Base-by-base conservation (phyloP, 2,113 vertebrate genomes). In the Ornithorhynchus anatinus region DNA sequence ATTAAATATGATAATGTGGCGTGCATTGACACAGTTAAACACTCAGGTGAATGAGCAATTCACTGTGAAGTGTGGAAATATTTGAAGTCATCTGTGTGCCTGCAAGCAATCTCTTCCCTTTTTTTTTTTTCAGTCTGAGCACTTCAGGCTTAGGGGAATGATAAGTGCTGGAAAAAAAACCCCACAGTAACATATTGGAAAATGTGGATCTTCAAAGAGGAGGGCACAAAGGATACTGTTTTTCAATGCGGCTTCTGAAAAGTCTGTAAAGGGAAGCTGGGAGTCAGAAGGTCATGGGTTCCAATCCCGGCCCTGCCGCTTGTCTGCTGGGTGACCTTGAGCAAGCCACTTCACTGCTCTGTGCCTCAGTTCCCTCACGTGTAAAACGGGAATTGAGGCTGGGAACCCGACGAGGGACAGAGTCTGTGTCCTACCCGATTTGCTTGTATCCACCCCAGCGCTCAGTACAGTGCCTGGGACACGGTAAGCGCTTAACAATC, bases 1-100 rank as follows among this genome's bases (percentile, higher is more conserved):
- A 92, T 94, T 94, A 93, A 93, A 92, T 90, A 94, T 93, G 90
- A 89, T 92, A 92, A 94, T 94, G 85, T 87, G 89, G 85, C 91
- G 80, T 85, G 84, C 72, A 88, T n/a, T 89, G 90, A 90, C 83
- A 92, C 73, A 87, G 88, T 91, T 92, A 92, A 93, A 92, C 86
- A 92, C 91, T 93, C 90, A 92, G 93, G 91, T 93, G 88, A 91
- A 94, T 83, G 91, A 92, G 93, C 90, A 93, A 91, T 92, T 94
- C 89, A 92, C 88, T 57, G 78, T 92, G 86, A 94, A 94, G 91
- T 92, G 77, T 79, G 87, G 80, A 90, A 91, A 92, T 91, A 89
- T 89, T 90, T 88, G 78, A 91, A 88, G 60, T 90, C 81, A 83
- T 94, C 84, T 88, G 67, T 74, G 84, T 88, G 79, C 84, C 86